A percentile compares a stretch with the other conserved stretches of the same genome.
Conservation (phyloP, 2,888 invertebrate genomes). For the Tipula confusa region DNA sequence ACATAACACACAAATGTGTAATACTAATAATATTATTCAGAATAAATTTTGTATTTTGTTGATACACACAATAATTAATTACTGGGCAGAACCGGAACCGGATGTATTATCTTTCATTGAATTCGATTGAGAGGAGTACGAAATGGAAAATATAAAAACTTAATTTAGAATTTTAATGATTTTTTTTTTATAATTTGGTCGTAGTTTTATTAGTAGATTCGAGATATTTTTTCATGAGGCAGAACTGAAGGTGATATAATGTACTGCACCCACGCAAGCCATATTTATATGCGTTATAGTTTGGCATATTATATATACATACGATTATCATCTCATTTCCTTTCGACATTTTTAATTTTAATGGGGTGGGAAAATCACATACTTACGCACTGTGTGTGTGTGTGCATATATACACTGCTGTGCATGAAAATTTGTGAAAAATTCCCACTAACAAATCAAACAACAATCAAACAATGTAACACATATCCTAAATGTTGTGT, state of each 20-base stretch:
- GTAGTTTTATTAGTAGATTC: background rate
- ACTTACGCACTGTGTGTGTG: too few species aligned
- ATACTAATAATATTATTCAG: conserved; percentile 1
- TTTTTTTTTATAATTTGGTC: background rate
- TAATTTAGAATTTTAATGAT: background rate
- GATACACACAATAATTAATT: conserved; percentile 34
- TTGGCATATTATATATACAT: background rate
- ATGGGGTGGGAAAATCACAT: background rate
- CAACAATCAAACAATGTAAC: background rate
- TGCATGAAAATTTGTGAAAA: background rate
- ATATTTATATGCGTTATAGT: background rate
- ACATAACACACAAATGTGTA: background rate
- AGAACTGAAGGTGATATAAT: background rate
- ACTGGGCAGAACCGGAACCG: conserved; percentile 52
- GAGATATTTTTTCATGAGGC: conserved; percentile 13
- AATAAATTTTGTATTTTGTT: background rate
- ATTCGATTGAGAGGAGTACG: conserved; percentile 16
- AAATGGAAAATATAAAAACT: conserved; percentile 7
- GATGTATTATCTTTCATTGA: conserved; percentile 46
- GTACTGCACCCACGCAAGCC: background rate
- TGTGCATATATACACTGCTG: too few species aligned
- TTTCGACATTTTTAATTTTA: background rate
- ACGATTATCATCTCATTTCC: background rate
- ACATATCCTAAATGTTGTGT: background rate
- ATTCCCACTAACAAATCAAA: background rate